These are phyloP conservation scores for Dione vanillae DNA, from an alignment of 2,888 invertebrate genomes.

Conservation along the genomic window DNA sequence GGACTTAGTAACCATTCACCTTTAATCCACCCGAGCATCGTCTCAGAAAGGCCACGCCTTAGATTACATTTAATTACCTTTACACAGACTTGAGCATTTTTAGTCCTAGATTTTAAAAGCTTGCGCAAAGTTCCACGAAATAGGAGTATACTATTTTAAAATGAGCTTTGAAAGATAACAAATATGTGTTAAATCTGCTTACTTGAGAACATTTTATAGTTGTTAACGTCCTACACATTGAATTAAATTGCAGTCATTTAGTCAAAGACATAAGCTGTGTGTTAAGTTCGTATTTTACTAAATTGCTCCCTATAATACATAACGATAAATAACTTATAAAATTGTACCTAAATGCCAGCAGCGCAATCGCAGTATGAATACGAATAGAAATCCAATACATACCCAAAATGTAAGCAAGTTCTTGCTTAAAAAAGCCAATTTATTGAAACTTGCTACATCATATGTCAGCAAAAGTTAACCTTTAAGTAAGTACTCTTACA, in stretches of 20 bases:
- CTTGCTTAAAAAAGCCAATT: no score
- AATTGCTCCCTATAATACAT: neutral
- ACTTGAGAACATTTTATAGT: conserved; percentile 9
- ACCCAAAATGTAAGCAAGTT: no score
- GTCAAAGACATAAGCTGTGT: neutral
- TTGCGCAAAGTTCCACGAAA: conserved; percentile 19
- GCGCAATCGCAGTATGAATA: neutral
- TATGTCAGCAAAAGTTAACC: no score
- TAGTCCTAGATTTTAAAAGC: conserved; percentile 8
- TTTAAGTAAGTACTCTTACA: no score
- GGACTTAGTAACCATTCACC: neutral
- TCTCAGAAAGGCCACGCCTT: neutral
- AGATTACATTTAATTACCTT: conserved; percentile 17
- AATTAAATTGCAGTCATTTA: neutral
- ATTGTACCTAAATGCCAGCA: neutral
- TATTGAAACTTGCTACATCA: no score
- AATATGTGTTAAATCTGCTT: neutral
- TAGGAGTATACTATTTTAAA: conserved; percentile 15
- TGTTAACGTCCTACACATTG: neutral
- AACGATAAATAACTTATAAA: neutral
- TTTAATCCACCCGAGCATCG: neutral
- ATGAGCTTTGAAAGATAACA: conserved; percentile 20
- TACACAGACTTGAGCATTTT: neutral
- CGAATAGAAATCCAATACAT: neutral
- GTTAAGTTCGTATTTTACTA: neutral